phyloP scores from a whole-genome alignment of 2,888 invertebrate genomes.

The Aleiodes leptofemur region DNA sequence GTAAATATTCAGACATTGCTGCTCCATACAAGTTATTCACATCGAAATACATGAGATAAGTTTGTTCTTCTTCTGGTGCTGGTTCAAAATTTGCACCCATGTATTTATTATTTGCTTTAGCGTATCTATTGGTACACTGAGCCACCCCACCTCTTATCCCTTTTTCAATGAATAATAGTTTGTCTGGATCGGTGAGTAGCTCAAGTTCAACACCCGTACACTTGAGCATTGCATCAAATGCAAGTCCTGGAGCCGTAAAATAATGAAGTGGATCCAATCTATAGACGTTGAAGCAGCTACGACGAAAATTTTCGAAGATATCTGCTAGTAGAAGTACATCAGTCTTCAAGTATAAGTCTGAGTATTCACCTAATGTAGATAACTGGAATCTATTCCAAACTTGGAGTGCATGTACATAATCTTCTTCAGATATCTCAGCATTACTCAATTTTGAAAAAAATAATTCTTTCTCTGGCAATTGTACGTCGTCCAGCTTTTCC shows the following conservation, averaged over 20 bases:
- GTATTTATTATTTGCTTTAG: slow-evolving; percentile 56
- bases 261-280: slow-evolving; percentile 61
- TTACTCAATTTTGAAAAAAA: slow-evolving; percentile 56
- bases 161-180: slow-evolving; percentile 52
- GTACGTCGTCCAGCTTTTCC: slow-evolving; percentile 55
- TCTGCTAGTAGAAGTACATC: slow-evolving; percentile 45
- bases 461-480: slow-evolving; percentile 50
- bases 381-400: slow-evolving; percentile 46
- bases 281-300: slow-evolving; percentile 59
- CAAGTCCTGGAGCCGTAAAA: slow-evolving; percentile 44
- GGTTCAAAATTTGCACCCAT: slow-evolving; percentile 47
- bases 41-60: slow-evolving; percentile 37
- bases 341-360: not conserved
- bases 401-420: slow-evolving; percentile 47
- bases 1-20: slow-evolving; percentile 40
- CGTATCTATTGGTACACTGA: slow-evolving; percentile 56
- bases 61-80: slow-evolving; percentile 37
- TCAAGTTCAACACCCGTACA: slow-evolving; percentile 47
- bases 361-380: slow-evolving; percentile 40
- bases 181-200: slow-evolving; percentile 55
- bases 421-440: slow-evolving; percentile 54
- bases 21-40: slow-evolving; percentile 38
- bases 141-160: slow-evolving; percentile 59
- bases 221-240: slow-evolving; percentile 14
- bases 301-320: not conserved